Conservation (phyloP, 2,888 invertebrate genomes). For the Atherix ibis region DNA sequence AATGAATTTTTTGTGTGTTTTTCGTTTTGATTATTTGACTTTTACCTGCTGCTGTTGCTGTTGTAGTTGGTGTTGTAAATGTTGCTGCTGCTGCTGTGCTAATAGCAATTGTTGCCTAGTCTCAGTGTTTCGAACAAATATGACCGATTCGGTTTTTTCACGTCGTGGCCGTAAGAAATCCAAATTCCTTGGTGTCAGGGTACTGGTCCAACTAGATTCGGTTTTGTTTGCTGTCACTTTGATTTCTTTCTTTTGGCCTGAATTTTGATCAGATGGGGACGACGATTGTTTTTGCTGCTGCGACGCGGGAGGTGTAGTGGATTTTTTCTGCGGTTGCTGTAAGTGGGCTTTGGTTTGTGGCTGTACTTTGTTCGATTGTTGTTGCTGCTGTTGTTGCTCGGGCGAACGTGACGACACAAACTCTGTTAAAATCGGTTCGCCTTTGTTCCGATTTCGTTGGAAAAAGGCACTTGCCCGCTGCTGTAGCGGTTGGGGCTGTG, state of each 20-base stretch:
- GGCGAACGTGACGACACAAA: conserved; percentile 34
- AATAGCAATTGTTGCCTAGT: conserved; percentile 34
- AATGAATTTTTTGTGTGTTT: too few species aligned
- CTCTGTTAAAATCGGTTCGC: conserved; percentile 56
- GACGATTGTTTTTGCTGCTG: neutral
- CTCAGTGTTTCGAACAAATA: conserved; percentile 51
- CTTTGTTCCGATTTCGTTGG: conserved; percentile 44
- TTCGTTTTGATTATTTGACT: too few species aligned
- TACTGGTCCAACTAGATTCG: conserved; percentile 27
- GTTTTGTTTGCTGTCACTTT: too few species aligned
- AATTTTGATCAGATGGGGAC: neutral
- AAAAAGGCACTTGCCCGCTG: conserved; percentile 54
- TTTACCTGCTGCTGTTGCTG: too few species aligned
- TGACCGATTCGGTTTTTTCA: conserved; percentile 81
- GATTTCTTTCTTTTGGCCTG: too few species aligned
- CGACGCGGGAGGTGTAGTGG: neutral
- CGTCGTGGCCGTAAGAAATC: conserved; percentile 51
- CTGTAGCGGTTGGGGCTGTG: conserved; percentile 30
- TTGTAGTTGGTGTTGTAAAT: too few species aligned
- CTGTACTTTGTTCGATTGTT: conserved; percentile 6
- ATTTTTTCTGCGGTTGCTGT: conserved; percentile 3
- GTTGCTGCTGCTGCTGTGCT: conserved; percentile 26
- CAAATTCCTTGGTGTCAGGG: conserved; percentile 25
- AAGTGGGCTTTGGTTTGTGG: neutral
- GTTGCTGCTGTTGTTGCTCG: conserved; percentile 8